phyloP scores from a whole-genome alignment of 2,888 invertebrate species.

The Sympetrum striolatum region DNA sequence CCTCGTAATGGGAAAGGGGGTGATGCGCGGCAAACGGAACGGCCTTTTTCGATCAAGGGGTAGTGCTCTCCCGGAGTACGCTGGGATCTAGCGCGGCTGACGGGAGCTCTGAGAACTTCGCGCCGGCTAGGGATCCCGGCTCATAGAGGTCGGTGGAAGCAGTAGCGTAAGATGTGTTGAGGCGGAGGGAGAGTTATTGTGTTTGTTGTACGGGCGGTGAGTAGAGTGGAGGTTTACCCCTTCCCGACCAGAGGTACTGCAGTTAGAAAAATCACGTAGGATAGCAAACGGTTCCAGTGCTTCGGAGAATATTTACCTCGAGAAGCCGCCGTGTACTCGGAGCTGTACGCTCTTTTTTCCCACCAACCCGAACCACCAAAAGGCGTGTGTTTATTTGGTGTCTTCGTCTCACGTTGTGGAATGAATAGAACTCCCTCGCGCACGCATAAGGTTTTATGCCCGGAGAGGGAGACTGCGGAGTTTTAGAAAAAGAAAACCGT shows the following conservation, averaged over 20 bases:
- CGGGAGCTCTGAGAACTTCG: not conserved
- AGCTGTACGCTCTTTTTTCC: not conserved
- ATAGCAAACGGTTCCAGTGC: not conserved
- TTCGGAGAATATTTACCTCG: not conserved
- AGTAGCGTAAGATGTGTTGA: constrained; percentile 27
- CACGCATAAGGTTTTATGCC: constrained; percentile 9
- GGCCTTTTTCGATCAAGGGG: constrained; percentile 28
- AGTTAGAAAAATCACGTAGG: not conserved
- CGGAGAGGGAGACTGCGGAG: constrained; percentile 17
- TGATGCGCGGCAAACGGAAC: constrained; percentile 16
- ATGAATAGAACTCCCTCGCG: constrained; percentile 23
- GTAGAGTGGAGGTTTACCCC: not conserved
- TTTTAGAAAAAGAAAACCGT: constrained; percentile 18
- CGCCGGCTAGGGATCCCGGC: not conserved
- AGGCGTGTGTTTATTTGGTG: not conserved
- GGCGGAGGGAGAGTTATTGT: not conserved
- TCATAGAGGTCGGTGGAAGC: constrained; percentile 24
- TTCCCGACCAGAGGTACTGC: not conserved
- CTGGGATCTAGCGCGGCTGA: not conserved
- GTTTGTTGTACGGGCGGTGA: not conserved
- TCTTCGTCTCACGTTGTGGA: not conserved
- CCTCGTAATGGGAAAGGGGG: not conserved
- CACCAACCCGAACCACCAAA: not conserved
- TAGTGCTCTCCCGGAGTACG: constrained; percentile 12
- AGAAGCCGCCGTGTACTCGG: not conserved